phyloP scores from a whole-genome alignment of 1,140 invertebrate species.

The Procambarus virginalis region DNA sequence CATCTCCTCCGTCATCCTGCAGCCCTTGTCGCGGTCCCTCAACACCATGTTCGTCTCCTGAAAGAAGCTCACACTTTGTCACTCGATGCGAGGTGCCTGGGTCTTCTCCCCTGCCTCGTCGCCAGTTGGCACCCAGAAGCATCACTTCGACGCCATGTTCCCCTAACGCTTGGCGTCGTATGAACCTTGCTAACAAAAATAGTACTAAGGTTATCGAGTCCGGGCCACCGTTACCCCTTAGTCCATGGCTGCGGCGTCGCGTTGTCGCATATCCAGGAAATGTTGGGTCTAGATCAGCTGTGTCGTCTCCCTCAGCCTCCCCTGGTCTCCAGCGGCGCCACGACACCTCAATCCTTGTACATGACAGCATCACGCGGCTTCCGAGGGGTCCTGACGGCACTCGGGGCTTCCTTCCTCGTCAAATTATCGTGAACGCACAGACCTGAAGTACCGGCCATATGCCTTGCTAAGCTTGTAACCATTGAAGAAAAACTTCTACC shows the following conservation, averaged over 20 bases:
- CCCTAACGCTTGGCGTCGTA: background rate
- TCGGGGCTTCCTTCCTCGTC: conserved; percentile 79
- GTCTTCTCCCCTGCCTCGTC: conserved; percentile 34
- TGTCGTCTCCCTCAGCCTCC: conserved; percentile 30
- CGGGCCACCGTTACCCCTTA: conserved; percentile 14
- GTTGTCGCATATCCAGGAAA: background rate
- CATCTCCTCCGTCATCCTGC: conserved; percentile 46
- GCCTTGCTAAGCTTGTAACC: background rate
- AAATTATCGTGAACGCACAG: background rate
- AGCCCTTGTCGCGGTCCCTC: background rate
- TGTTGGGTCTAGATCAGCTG: background rate
- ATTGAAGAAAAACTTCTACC: background rate
- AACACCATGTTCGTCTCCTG: conserved; percentile 43
- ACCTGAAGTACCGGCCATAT: background rate
- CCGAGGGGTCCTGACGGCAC: conserved; percentile 89
- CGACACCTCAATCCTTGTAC: conserved; percentile 32
- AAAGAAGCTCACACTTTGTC: background rate
- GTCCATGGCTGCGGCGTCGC: conserved; percentile 61
- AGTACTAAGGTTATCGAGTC: background rate
- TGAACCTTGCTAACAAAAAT: background rate
- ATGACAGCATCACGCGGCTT: conserved; percentile 81
- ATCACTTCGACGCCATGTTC: background rate
- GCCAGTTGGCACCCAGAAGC: background rate
- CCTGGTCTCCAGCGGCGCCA: conserved; percentile 52
- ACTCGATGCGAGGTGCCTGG: conserved; percentile 2